Evolutionary conservation across 2,797 vertebrate species (phyloP), one percentile per base, ranked within the genome.

Genomic region (Neopelma chrysocephalum): DNA sequence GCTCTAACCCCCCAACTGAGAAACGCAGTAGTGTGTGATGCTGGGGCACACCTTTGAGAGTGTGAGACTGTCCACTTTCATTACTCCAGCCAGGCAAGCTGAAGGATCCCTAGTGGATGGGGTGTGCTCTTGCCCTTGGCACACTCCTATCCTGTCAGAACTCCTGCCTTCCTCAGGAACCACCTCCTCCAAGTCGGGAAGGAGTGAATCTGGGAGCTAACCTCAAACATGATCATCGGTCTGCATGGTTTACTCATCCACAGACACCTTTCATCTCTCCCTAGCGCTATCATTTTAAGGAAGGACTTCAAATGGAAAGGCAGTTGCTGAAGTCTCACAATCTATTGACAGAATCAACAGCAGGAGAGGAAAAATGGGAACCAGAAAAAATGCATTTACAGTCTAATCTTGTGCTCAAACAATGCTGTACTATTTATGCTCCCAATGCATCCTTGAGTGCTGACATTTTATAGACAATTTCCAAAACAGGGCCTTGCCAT

Each of bases 401-500:
- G 96, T 96, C 95, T 98, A 95, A 97, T 97, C 97, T 90, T 93
- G 89, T 87, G 90, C 94, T 97, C 96, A 97, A 97, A 97, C 97
- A 98, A 97, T 97, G 97, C 96, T 47, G 65, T 94, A 97, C 97
- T 98, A 97, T 97, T 97, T 97, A 97, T 68, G 96, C 96, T 96
- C 91, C 96, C 94, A 29, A 96, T 93, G 97, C 93, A 97, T 96
- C 97, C 96, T 87, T 96, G 96, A 96, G 85, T 96, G 97, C 97
- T 98, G 98, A 98, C 97, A 97, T 97, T 98, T 98, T 97, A 97
- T 94, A 98, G 97, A 97, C 97, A 98, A 98, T 98, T 98, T 98
- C 96, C 97, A 97, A 98, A 98, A 97, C 96, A 98, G 98, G 97
- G 96, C 97, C 94, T 97, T 98, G 96, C 96, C 97, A 97, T 98